Conservation (phyloP, 2,797 vertebrate genomes). For the Danio aesculapii region DNA sequence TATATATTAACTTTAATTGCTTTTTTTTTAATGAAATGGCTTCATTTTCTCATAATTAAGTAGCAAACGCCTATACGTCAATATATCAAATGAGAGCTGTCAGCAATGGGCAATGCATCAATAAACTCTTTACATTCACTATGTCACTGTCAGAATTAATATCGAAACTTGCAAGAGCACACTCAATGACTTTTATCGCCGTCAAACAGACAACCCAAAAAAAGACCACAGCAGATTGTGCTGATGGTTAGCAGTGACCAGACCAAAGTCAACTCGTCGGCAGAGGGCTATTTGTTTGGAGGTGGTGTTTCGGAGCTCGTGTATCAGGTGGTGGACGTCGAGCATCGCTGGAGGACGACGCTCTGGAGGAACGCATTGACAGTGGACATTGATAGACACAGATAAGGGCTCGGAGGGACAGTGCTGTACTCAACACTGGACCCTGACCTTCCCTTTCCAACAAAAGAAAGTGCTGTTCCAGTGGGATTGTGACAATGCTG, state of each 20-base stretch:
- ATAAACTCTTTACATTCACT: slow-evolving; percentile 29
- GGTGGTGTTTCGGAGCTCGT: slow-evolving; percentile 64
- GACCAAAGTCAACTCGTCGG: slow-evolving; percentile 72
- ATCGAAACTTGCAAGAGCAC: slow-evolving; percentile 66
- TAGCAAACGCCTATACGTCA: slow-evolving; percentile 10
- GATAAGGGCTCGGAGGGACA: slow-evolving; percentile 79
- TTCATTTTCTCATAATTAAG: slow-evolving; percentile 35
- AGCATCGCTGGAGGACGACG: slow-evolving; percentile 75
- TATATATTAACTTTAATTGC: slow-evolving; percentile 20
- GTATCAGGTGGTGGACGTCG: slow-evolving; percentile 79
- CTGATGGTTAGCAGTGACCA: slow-evolving; percentile 76
- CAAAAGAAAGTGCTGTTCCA: slow-evolving; percentile 50
- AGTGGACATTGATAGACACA: slow-evolving; percentile 76
- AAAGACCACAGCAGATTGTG: slow-evolving; percentile 69
- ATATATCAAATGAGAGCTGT: slow-evolving; percentile 24
- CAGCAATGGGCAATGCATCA: slow-evolving; percentile 16
- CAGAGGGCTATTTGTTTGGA: slow-evolving; percentile 62
- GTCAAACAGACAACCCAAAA: slow-evolving; percentile 48
- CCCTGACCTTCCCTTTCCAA: slow-evolving; percentile 76
- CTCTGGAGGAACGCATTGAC: slow-evolving; percentile 74
- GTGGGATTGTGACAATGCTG: slow-evolving; percentile 43
- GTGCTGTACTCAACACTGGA: slow-evolving; percentile 65
- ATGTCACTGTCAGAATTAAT: slow-evolving; percentile 42
- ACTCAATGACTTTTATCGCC: slow-evolving; percentile 67
- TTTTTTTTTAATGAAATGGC: slow-evolving; percentile 2